These are phyloP conservation scores for Chironomus tepperi DNA, from an alignment of 1,140 invertebrate species.

Conservation along the genomic window DNA sequence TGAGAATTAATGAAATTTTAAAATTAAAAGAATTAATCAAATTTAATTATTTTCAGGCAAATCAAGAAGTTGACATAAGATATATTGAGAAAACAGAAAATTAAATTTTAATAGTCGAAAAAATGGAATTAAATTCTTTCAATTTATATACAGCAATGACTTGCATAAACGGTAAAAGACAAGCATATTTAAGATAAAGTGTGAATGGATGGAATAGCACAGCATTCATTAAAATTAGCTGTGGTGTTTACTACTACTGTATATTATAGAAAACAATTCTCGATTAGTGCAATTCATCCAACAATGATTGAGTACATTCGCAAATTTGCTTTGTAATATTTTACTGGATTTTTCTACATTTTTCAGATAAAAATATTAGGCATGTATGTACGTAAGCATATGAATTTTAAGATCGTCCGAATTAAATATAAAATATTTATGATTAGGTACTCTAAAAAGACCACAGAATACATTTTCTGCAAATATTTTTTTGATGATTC, in stretches of 20 bases:
- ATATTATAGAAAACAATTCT: background rate
- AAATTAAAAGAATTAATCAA: no score
- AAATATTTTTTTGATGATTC: background rate
- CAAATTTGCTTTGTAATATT: slow-evolving; percentile 14
- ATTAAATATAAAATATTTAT: slow-evolving; percentile 15
- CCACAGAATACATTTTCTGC: background rate
- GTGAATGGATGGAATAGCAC: background rate
- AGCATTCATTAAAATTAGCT: background rate
- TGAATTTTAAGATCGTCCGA: slow-evolving; percentile 6
- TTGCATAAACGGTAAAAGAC: background rate
- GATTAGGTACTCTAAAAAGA: background rate
- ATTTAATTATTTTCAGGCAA: no score
- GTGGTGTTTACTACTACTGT: background rate
- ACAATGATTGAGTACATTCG: background rate
- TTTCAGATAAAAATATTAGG: background rate
- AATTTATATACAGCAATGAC: background rate
- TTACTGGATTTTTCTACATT: background rate
- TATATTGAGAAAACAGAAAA: no score
- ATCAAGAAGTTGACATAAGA: no score
- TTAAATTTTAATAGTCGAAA: no score
- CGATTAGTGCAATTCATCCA: background rate
- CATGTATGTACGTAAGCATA: background rate
- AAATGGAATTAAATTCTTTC: no score
- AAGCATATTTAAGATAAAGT: slow-evolving; percentile 10
- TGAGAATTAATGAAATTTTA: no score